Conservation (phyloP, 2,113 vertebrate genomes). For the Plotosus lineatus region DNA sequence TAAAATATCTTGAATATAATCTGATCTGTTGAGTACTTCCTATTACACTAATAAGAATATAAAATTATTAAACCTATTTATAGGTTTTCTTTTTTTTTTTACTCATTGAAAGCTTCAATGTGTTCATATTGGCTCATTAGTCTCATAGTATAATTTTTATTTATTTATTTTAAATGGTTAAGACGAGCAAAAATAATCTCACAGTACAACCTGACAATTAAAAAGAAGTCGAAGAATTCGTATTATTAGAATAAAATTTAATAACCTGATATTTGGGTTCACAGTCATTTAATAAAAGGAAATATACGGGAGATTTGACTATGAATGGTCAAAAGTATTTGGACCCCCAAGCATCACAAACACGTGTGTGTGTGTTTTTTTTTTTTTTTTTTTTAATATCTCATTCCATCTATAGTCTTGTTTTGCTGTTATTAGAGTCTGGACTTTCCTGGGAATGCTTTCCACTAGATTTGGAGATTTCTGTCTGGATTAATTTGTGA, state of each 20-base stretch:
- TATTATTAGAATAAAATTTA: background rate
- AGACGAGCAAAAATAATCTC: background rate
- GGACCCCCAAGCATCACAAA: background rate
- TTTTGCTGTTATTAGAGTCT: background rate
- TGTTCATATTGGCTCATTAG: background rate
- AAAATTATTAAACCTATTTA: background rate
- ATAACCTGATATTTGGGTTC: background rate
- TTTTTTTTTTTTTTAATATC: background rate
- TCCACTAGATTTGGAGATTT: background rate
- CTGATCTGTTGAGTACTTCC: too few species aligned
- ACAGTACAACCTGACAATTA: background rate
- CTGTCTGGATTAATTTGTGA: background rate
- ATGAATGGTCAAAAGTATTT: background rate
- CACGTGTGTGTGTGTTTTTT: too few species aligned
- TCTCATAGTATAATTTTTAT: too few species aligned
- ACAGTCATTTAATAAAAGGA: background rate
- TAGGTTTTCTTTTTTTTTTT: background rate
- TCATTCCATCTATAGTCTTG: background rate
- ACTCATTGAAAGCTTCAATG: background rate
- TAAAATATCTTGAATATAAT: too few species aligned
- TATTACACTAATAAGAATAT: background rate
- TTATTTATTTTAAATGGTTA: too few species aligned
- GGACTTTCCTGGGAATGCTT: background rate
- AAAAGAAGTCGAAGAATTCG: too few species aligned
- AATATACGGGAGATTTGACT: background rate